Evolutionary conservation across 2,888 invertebrate species (phyloP).

Genomic region (Zonitis immaculata): DNA sequence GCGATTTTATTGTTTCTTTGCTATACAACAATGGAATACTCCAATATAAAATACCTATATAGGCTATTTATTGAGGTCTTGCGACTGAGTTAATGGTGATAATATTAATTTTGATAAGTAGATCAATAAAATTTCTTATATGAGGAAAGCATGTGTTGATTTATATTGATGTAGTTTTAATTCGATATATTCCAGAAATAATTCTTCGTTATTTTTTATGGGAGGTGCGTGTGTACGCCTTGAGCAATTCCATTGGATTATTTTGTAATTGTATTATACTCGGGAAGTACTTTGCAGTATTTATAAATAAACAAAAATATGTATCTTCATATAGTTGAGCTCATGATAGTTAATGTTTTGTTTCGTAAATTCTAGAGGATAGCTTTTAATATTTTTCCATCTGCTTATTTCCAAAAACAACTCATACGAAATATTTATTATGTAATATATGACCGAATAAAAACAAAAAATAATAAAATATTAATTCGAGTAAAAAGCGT

Average conservation of each 20-base stretch:
- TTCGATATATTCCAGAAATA: background rate
- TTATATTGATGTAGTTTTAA: background rate
- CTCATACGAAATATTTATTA: background rate
- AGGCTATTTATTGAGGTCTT: too few species aligned
- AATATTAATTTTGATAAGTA: too few species aligned
- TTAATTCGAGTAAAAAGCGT: slow-evolving; percentile 27
- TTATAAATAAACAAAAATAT: slow-evolving; percentile 15
- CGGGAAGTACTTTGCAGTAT: slow-evolving; percentile 5
- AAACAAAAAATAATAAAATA: background rate
- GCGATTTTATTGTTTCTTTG: too few species aligned
- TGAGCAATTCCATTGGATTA: slow-evolving; percentile 13
- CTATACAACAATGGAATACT: too few species aligned
- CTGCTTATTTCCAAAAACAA: background rate
- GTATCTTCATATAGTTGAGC: slow-evolving; percentile 10
- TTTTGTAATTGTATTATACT: too few species aligned
- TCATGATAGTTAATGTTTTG: slow-evolving; percentile 12
- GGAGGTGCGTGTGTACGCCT: slow-evolving; percentile 1
- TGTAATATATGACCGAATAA: background rate
- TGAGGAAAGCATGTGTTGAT: too few species aligned
- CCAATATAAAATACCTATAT: too few species aligned
- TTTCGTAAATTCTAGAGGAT: slow-evolving; percentile 11
- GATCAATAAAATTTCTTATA: too few species aligned
- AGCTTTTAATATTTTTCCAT: slow-evolving; percentile 17
- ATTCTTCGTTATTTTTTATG: slow-evolving; percentile 11
- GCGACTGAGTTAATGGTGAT: too few species aligned